A percentile compares a stretch with the other conserved stretches of the same genome.
phyloP scores from a whole-genome alignment of 2,113 vertebrate species.

The Nansenia antarctica region DNA sequence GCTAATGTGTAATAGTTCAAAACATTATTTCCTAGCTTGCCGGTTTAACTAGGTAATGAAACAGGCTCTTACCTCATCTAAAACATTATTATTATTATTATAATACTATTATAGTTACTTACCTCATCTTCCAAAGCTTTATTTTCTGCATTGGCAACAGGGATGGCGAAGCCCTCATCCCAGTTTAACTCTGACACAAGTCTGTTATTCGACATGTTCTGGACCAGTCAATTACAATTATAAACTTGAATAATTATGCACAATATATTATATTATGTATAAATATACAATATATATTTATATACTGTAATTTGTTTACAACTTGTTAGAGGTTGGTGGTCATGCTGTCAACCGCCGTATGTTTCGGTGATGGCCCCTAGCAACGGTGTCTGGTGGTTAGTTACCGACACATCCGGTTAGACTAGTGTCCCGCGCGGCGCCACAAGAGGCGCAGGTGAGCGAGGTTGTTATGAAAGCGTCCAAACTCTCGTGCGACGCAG shows the following conservation, averaged over 20 bases:
- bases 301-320: not conserved
- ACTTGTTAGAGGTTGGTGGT: not conserved
- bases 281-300: not conserved
- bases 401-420: not conserved
- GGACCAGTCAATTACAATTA: not conserved
- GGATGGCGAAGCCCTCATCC: constrained; percentile 82
- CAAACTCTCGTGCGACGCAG: too few species aligned
- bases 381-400: constrained; percentile 20
- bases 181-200: constrained; percentile 78
- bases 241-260: not conserved
- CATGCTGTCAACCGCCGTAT: not conserved
- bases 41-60: too few species aligned
- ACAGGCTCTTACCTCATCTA: too few species aligned
- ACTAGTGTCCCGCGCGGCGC: not conserved
- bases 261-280: not conserved
- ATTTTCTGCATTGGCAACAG: constrained; percentile 82
- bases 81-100: too few species aligned
- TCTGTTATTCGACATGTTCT: constrained; percentile 50
- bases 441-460: too few species aligned
- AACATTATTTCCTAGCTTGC: too few species aligned
- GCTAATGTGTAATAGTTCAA: too few species aligned
- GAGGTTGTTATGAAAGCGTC: too few species aligned
- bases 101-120: too few species aligned
- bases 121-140: constrained; percentile 81
- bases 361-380: constrained; percentile 20